phyloP scores from a whole-genome alignment of 1,140 invertebrate genomes.

The fruit fly (Drosophila melanogaster) region DNA sequence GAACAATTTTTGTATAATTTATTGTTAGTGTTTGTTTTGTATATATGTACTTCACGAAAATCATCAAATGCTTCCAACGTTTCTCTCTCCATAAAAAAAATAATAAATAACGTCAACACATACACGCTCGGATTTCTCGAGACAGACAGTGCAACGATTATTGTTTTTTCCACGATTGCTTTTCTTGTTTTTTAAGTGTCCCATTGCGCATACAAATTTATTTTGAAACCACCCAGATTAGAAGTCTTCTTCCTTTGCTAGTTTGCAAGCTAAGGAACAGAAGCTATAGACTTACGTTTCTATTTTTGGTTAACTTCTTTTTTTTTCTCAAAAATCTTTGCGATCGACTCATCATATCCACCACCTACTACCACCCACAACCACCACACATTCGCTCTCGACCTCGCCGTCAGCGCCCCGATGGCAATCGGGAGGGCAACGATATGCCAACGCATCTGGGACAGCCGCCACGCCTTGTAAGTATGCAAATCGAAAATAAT shows the following conservation, averaged over 20 bases:
- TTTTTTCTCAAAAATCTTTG: constrained; percentile 69
- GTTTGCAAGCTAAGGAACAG: constrained; percentile 21
- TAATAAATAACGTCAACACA: constrained; percentile 6
- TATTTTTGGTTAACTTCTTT: constrained; percentile 63
- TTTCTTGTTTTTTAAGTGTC: constrained; percentile 59
- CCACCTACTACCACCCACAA: constrained; percentile 63
- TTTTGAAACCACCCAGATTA: constrained; percentile 18
- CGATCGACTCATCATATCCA: constrained; percentile 80
- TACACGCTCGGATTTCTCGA: neutral
- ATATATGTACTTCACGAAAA: constrained; percentile 68
- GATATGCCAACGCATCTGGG: constrained; percentile 79
- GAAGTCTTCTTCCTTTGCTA: constrained; percentile 23
- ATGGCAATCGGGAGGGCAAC: constrained; percentile 81
- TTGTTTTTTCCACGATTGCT: constrained; percentile 52
- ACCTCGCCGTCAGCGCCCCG: constrained; percentile 56
- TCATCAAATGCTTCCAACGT: constrained; percentile 73
- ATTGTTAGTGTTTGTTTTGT: constrained; percentile 21
- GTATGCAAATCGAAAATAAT: constrained; percentile 61
- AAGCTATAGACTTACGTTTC: constrained; percentile 62
- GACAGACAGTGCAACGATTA: constrained; percentile 10
- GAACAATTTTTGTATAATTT: constrained; percentile 17
- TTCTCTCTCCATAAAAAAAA: constrained; percentile 13
- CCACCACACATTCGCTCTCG: constrained; percentile 53
- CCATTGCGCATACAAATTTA: constrained; percentile 34
- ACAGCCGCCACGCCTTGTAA: constrained; percentile 78